These are phyloP conservation scores for Tetranychus truncatus DNA, from an alignment of 2,888 invertebrate species.

Conservation along the genomic window DNA sequence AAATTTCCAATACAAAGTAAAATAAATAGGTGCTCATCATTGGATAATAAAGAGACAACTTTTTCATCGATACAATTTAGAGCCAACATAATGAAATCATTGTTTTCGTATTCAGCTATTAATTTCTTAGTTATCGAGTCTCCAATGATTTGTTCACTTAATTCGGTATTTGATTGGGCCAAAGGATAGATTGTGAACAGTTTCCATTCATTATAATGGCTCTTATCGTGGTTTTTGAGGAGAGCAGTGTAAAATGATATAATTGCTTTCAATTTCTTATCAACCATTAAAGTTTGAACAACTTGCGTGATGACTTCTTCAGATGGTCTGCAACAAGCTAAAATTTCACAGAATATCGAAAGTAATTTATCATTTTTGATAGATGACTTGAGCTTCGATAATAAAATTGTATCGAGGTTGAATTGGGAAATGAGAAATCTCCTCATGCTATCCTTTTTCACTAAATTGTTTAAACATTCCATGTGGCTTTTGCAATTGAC, in stretches of 20 bases:
- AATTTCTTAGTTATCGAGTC: not conserved
- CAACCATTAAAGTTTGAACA: not conserved
- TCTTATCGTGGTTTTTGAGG: not conserved
- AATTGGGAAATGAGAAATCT: not conserved
- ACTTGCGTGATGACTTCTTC: not conserved
- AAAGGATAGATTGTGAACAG: not conserved
- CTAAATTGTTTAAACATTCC: not conserved
- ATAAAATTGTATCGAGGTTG: not conserved
- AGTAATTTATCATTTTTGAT: not conserved
- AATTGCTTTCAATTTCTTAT: not conserved
- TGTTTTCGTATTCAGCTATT: not conserved
- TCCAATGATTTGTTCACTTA: not conserved
- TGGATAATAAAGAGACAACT: not conserved
- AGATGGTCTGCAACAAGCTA: not conserved
- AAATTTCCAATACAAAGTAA: not conserved
- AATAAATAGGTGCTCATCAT: not conserved
- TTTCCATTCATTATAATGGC: not conserved
- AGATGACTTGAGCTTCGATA: not conserved
- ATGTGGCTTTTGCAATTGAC: not conserved
- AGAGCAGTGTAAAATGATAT: not conserved
- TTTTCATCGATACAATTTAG: not conserved
- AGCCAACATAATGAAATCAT: not conserved
- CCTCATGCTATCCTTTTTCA: not conserved
- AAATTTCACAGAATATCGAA: not conserved
- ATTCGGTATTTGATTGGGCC: not conserved